These are phyloP conservation scores for Tryphoninae sp. DNA, from an alignment of 2,888 invertebrate genomes.

Conservation along the genomic window DNA sequence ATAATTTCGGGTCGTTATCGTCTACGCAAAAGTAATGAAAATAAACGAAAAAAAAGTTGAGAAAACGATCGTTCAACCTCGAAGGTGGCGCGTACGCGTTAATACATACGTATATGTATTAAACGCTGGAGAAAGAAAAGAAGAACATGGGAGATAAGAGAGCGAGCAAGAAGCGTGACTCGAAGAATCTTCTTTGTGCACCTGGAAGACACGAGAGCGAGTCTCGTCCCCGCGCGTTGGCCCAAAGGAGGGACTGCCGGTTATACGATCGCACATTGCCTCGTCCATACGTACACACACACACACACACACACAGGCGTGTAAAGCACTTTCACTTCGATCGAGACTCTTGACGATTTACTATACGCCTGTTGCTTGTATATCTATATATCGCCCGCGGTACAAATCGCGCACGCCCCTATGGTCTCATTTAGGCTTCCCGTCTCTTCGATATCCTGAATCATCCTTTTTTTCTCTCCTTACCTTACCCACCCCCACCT, in stretches of 20 bases:
- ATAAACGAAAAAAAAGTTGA: too few relatives aligned
- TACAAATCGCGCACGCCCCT: constrained; percentile 43
- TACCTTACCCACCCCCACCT: not conserved
- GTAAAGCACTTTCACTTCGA: constrained; percentile 57
- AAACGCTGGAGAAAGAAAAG: not conserved
- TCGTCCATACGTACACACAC: not conserved
- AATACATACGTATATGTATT: not conserved
- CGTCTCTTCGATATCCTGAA: constrained; percentile 32
- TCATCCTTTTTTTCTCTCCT: constrained; percentile 18
- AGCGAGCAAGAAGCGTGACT: constrained; percentile 4
- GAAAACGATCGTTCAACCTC: too few relatives aligned
- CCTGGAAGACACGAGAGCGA: constrained; percentile 41
- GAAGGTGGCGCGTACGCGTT: not conserved
- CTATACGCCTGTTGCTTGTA: not conserved
- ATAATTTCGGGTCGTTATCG: too few relatives aligned
- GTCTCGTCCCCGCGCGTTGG: constrained; percentile 18
- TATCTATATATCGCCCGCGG: constrained; percentile 36
- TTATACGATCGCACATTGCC: constrained; percentile 39
- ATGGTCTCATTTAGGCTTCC: constrained; percentile 39
- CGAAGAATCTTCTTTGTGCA: constrained; percentile 51
- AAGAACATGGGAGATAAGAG: constrained; percentile 4
- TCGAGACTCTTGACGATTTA: constrained; percentile 49
- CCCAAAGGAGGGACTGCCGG: constrained; percentile 1
- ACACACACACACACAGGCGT: constrained; percentile 14
- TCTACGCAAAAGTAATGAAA: too few relatives aligned